Percentiles rank a stretch among this genome's conserved stretches.
Evolutionary conservation across 2,113 vertebrate genomes (phyloP).

Genomic region (Tichodroma muraria): DNA sequence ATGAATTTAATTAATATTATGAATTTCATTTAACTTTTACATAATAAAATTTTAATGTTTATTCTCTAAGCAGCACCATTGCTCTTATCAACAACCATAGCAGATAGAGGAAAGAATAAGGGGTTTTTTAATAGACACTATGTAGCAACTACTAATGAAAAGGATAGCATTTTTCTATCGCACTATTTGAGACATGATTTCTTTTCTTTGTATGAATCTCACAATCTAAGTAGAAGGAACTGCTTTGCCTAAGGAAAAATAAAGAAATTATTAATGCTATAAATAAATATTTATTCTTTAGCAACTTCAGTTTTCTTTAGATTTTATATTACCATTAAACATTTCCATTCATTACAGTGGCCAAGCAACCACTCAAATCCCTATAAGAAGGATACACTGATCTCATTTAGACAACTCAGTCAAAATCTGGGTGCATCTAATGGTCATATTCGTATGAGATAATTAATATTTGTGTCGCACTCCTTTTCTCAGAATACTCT

Average conservation of each 20-base stretch:
- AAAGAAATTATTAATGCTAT: neutral
- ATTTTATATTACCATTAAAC: neutral
- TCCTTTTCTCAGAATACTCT: neutral
- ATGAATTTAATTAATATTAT: neutral
- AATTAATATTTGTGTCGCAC: neutral
- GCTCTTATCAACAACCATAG: neutral
- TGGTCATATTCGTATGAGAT: neutral
- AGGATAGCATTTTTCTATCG: neutral
- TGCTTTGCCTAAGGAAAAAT: neutral
- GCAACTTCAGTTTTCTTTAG: neutral
- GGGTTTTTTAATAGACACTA: neutral
- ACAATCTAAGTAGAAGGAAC: neutral
- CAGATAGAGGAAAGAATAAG: neutral
- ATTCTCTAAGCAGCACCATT: neutral
- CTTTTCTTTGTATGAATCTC: neutral
- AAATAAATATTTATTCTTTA: neutral
- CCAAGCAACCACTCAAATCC: neutral
- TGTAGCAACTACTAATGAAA: neutral
- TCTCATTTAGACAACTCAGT: neutral
- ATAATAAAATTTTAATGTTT: neutral
- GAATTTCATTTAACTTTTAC: neutral
- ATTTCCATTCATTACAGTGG: neutral
- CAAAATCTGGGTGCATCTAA: neutral
- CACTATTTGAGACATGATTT: neutral
- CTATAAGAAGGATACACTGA: neutral